Evolutionary conservation across 1,140 invertebrate genomes (phyloP).

Genomic region (Drosophila neocordata): DNA sequence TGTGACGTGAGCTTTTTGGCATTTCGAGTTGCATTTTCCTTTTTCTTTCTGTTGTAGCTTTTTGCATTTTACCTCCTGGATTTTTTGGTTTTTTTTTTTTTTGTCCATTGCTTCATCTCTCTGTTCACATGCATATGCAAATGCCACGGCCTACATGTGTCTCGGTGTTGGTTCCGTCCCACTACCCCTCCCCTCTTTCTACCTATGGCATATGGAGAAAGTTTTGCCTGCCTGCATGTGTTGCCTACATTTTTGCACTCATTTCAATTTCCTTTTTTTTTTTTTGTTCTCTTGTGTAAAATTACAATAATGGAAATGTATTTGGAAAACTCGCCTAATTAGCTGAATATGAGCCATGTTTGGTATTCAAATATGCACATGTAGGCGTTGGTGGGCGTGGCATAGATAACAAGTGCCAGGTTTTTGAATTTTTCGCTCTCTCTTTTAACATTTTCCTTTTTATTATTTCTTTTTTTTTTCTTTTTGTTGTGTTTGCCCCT

Average conservation of each 20-base stretch:
- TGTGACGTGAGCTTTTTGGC: conserved; percentile 54
- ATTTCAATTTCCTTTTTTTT: conserved; percentile 27
- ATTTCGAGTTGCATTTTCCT: conserved; percentile 39
- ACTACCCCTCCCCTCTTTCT: neutral
- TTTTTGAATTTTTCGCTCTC: neutral
- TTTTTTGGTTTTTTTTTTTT: neutral
- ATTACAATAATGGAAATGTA: conserved; percentile 82
- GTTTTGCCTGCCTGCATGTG: conserved; percentile 55
- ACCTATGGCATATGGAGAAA: conserved; percentile 45
- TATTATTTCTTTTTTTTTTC: neutral
- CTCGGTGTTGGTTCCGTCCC: conserved; percentile 47
- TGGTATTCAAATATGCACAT: conserved; percentile 75
- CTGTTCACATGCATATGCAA: conserved; percentile 68
- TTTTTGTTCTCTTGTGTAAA: conserved; percentile 44
- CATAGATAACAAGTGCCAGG: conserved; percentile 43
- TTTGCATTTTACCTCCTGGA: conserved; percentile 69
- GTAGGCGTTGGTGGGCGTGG: conserved; percentile 37
- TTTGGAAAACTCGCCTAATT: conserved; percentile 78
- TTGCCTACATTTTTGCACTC: conserved; percentile 39
- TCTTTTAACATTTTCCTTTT: neutral
- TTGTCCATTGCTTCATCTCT: neutral
- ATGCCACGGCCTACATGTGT: conserved; percentile 76
- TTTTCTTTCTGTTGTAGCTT: conserved; percentile 41
- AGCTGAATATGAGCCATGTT: conserved; percentile 79
- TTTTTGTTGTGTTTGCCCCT: neutral